Evolutionary conservation across 2,797 vertebrate genomes (phyloP), one percentile per base, ranked within the genome.

Genomic region (Mormyrops boulengeri): DNA sequence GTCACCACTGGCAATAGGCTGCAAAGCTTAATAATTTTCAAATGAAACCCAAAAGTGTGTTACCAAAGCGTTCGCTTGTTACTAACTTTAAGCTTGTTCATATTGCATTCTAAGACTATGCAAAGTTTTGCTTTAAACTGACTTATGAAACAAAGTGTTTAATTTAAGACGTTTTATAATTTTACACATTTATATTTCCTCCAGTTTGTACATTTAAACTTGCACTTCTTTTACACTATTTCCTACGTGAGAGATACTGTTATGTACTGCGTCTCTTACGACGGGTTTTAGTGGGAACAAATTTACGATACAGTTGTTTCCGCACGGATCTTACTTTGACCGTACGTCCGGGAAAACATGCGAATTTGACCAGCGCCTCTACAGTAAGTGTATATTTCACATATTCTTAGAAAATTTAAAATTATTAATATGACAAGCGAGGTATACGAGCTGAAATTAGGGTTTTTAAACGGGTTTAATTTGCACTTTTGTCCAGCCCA

Each of bases 341-440:
- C 30, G 89, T 47, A 89, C 89, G 69, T 89, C 89, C 82, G 47
- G 89, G 26, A 82, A 52, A 53, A 52, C n/a, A 41, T 85, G 47
- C 41, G 55, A 38, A 3, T 6, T n/a, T 9, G 82, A 6, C 5
- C 41, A 11, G 47, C 41, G 30, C 7, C 19, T 50, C 26, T 50
- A 89, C 26, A 62, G 88, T 89, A 62, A 89, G 73, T 82, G 19
- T 89, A 19, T 84, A 5, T 69, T 19, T 89, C 60, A 69, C 62
- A 55, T 38, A 41, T 87, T 80, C 38, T 17, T 44, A 9, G 73
- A 44, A 44, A 50, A 30, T 49, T 14, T 52, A 2, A 50, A 50
- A 49, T 11, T 0, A 12, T 49, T 80, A 44, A 26, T 22, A 85
- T 50, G 82, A 44, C 22, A 85, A 22, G n/a, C 41, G 47, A 49